These are phyloP conservation scores for Lymantria dispar DNA, from an alignment of 2,888 invertebrate species.

Conservation along the genomic window DNA sequence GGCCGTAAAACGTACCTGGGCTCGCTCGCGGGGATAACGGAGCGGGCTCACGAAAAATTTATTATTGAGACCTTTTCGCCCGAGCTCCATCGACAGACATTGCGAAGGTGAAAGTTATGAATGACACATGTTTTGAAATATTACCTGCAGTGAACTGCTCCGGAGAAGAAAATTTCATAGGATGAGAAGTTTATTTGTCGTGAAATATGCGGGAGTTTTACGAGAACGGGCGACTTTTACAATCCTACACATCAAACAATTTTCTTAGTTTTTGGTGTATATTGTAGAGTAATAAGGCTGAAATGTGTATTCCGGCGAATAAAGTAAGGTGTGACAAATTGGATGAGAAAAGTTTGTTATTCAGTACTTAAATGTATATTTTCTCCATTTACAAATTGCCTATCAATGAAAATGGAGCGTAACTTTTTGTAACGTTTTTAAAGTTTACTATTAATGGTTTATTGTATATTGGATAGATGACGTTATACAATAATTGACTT, in stretches of 20 bases:
- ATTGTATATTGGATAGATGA: too few relatives aligned
- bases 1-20: slow-evolving; percentile 81
- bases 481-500: too few relatives aligned
- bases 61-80: slow-evolving; percentile 81
- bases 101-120: slow-evolving; percentile 82
- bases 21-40: slow-evolving; percentile 76
- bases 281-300: slow-evolving; percentile 67
- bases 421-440: too few relatives aligned
- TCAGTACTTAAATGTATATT: slow-evolving; percentile 44
- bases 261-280: slow-evolving; percentile 65
- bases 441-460: too few relatives aligned
- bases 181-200: slow-evolving; percentile 81
- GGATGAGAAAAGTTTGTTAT: slow-evolving; percentile 70
- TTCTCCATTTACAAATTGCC: too few relatives aligned
- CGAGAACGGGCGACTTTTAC: slow-evolving; percentile 71
- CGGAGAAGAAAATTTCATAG: slow-evolving; percentile 72
- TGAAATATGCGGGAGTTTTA: slow-evolving; percentile 81
- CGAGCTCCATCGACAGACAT: slow-evolving; percentile 80
- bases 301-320: slow-evolving; percentile 57
- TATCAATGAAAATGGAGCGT: neutral
- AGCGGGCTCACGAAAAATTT: slow-evolving; percentile 80
- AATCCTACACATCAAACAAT: slow-evolving; percentile 74
- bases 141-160: slow-evolving; percentile 79
- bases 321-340: slow-evolving; percentile 76
- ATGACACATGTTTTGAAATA: slow-evolving; percentile 83